Evolutionary conservation across 2,888 invertebrate species (phyloP).

Genomic region (Xanthorhoe spadicearia): DNA sequence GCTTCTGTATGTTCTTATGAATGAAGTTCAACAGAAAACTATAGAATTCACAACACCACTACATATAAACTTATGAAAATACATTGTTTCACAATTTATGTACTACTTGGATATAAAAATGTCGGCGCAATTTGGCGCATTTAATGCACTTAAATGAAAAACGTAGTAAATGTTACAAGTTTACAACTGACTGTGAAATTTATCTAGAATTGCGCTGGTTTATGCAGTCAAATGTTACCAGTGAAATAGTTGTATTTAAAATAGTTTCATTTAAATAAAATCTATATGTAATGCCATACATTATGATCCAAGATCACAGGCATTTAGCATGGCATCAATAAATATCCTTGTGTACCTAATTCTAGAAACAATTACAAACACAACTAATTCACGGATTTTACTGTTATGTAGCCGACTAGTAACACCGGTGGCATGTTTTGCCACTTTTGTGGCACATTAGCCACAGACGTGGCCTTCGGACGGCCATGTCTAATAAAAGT

Average conservation of each 20-base stretch:
- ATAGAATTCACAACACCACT: constrained; percentile 48
- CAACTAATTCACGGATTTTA: constrained; percentile 27
- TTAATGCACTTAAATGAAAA: constrained; percentile 21
- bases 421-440: constrained; percentile 21
- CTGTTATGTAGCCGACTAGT: constrained; percentile 38
- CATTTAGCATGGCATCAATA: not conserved
- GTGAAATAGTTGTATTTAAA: constrained; percentile 20
- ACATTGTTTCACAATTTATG: constrained; percentile 37
- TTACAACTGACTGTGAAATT: constrained; percentile 2
- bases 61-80: constrained; percentile 46
- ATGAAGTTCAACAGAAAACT: constrained; percentile 21
- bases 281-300: not conserved
- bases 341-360: not conserved
- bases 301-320: not conserved
- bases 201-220: constrained; percentile 12
- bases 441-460: constrained; percentile 10
- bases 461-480: constrained; percentile 11
- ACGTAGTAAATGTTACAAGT: constrained; percentile 2
- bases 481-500: constrained; percentile 42
- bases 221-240: constrained; percentile 7
- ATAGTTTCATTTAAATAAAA: constrained; percentile 13
- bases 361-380: constrained; percentile 11
- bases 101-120: constrained; percentile 29
- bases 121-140: constrained; percentile 28
- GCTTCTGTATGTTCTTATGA: not conserved